These are phyloP conservation scores for Nipponacmea schrenckii DNA, from an alignment of 2,888 invertebrate species.

Conservation along the genomic window DNA sequence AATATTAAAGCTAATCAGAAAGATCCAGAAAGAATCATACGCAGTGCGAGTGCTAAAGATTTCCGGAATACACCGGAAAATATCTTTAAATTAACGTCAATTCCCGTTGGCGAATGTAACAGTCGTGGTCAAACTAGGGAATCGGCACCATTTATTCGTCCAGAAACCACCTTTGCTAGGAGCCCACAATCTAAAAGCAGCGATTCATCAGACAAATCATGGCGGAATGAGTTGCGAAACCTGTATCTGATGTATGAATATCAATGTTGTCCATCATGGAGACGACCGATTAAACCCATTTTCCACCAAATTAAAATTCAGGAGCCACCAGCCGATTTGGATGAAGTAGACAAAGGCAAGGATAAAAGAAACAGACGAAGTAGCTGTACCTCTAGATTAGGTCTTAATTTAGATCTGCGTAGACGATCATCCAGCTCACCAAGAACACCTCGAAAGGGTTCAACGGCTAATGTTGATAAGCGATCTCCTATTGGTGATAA, in stretches of 20 bases:
- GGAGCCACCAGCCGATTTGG: conserved; percentile 36
- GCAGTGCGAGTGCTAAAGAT: conserved; percentile 48
- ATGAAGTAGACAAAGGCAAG: conserved; percentile 35
- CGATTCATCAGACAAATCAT: conserved; percentile 27
- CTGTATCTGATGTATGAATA: conserved; percentile 50
- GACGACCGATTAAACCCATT: conserved; percentile 35
- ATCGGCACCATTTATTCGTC: conserved; percentile 7
- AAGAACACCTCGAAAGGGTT: not conserved
- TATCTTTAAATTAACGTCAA: conserved; percentile 38
- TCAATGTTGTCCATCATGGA: conserved; percentile 55
- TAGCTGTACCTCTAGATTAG: conserved; percentile 14
- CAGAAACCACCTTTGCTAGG: conserved; percentile 4
- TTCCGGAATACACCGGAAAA: conserved; percentile 58
- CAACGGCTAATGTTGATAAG: not conserved
- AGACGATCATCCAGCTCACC: conserved; percentile 8
- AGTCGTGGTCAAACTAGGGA: not conserved
- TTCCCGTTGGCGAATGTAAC: conserved; percentile 21
- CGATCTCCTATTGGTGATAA: not conserved
- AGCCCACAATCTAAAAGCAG: not conserved
- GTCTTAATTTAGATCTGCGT: conserved; percentile 25
- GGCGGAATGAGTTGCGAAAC: conserved; percentile 49
- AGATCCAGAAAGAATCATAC: conserved; percentile 43
- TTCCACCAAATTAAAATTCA: conserved; percentile 30
- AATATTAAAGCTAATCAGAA: conserved; percentile 41
- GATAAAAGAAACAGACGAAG: conserved; percentile 37